Evolutionary conservation across 1,140 invertebrate genomes (phyloP).

Genomic region (Zaprionus inermis): DNA sequence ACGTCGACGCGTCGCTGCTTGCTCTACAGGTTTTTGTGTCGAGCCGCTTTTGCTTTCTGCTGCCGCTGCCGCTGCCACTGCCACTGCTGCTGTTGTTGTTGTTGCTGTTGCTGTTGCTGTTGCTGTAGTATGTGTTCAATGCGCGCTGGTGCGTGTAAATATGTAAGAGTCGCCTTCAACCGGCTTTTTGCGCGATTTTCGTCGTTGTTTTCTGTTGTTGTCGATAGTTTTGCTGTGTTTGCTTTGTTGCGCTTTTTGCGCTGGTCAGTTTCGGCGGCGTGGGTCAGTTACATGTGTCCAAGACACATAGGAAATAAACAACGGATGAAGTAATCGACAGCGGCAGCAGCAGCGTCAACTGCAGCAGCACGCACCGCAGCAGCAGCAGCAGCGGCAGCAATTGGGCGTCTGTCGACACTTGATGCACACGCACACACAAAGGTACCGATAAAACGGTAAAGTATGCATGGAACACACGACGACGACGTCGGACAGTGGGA

Average conservation of each 20-base stretch:
- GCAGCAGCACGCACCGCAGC: conserved; percentile 16
- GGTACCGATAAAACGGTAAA: conserved; percentile 36
- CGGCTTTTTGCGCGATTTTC: conserved; percentile 74
- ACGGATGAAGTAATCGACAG: conserved; percentile 70
- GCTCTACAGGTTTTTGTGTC: conserved; percentile 75
- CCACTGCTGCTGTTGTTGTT: conserved; percentile 27
- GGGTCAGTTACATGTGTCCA: conserved; percentile 40
- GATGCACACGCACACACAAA: conserved; percentile 52
- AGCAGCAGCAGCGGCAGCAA: conserved; percentile 22
- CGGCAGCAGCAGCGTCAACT: conserved; percentile 10
- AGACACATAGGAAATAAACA: conserved; percentile 73
- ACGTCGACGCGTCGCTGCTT: conserved; percentile 42
- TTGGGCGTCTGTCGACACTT: conserved; percentile 43
- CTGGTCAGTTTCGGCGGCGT: conserved; percentile 64
- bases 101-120: conserved; percentile 21
- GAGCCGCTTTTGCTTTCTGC: conserved; percentile 64
- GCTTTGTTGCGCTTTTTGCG: conserved; percentile 60
- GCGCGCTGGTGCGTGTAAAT: conserved; percentile 81
- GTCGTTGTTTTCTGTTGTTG: conserved; percentile 33
- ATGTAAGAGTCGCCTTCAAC: conserved; percentile 82
- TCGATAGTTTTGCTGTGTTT: conserved; percentile 26
- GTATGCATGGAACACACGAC: conserved; percentile 14
- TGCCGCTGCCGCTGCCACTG: conserved; percentile 19
- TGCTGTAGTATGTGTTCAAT: conserved; percentile 72
- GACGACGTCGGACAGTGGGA: background rate